These are phyloP conservation scores for Anthopleura xanthogrammica DNA, from an alignment of 92 coral and sea anemone genomes.

Conservation along the genomic window DNA sequence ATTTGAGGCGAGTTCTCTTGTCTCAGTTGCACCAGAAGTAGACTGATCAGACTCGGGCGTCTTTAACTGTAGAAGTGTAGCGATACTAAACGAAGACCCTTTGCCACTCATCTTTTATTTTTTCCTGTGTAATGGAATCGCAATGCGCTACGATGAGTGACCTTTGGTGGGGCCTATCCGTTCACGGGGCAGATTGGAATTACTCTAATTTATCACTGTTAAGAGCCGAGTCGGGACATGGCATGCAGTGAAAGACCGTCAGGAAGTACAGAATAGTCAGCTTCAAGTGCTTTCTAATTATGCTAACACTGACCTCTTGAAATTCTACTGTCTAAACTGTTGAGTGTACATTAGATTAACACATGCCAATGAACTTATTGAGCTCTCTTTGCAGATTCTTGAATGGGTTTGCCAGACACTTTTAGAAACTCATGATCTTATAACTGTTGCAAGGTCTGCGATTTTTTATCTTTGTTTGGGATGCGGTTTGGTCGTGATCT, in stretches of 20 bases:
- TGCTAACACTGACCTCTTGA: constrained; percentile 24
- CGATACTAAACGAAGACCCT: constrained; percentile 57
- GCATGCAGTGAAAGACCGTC: constrained; percentile 12
- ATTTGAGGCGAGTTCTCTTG: constrained; percentile 10
- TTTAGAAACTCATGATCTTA: background rate
- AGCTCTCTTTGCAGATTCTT: background rate
- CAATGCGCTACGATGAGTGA: constrained; percentile 18
- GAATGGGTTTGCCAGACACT: background rate
- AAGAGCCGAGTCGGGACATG: constrained; percentile 5
- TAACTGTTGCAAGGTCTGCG: background rate
- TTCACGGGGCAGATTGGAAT: constrained; percentile 33
- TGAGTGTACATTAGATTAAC: constrained; percentile 5
- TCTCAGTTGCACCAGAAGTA: constrained; percentile 29
- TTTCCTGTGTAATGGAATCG: constrained; percentile 38
- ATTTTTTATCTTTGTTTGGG: background rate
- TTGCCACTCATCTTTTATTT: constrained; percentile 40
- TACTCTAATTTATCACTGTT: constrained; percentile 30
- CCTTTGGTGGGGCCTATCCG: constrained; percentile 30
- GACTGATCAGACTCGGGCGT: constrained; percentile 28
- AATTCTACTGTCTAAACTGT: constrained; percentile 4
- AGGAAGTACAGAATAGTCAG: constrained; percentile 25
- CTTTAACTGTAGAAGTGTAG: constrained; percentile 49
- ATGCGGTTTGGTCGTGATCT: background rate
- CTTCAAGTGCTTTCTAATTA: constrained; percentile 31
- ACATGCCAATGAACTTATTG: constrained; percentile 4